Percentiles rank a stretch among this genome's conserved stretches.
Evolutionary conservation across 2,113 vertebrate genomes (phyloP).

Genomic region (Geococcyx californianus): DNA sequence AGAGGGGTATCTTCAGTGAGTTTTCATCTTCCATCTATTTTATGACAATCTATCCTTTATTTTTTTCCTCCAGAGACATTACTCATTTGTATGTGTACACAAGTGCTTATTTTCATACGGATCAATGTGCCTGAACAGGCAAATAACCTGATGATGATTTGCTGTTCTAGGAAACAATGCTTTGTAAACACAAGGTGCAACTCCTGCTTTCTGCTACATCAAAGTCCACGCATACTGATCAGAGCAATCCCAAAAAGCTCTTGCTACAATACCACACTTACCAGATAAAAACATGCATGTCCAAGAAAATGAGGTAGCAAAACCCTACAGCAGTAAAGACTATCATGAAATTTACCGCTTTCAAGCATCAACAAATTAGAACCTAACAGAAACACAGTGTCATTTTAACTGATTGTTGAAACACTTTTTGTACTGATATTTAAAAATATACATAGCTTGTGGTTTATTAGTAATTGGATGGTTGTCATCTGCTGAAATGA

Average conservation of each 20-base stretch:
- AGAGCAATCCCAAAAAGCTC: neutral
- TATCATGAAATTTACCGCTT: neutral
- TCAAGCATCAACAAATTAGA: neutral
- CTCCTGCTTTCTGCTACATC: neutral
- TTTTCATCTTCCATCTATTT: neutral
- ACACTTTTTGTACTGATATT: neutral
- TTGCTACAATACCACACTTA: neutral
- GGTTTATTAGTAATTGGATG: neutral
- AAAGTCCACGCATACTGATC: neutral
- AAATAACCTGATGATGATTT: neutral
- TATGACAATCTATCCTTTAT: neutral
- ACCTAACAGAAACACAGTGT: neutral
- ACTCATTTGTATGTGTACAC: neutral
- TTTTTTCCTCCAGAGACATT: neutral
- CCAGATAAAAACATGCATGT: neutral
- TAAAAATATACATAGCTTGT: neutral
- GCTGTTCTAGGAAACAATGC: neutral
- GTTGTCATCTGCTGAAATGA: slow-evolving; percentile 1
- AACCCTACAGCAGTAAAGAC: neutral
- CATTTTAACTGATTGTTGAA: neutral
- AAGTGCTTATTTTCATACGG: neutral
- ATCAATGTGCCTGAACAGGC: neutral
- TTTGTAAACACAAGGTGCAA: neutral
- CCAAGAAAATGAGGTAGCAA: neutral
- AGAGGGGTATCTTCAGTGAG: neutral